Evolutionary conservation across 92 coral and sea anemone species (phyloP), one percentile per base, ranked within the genome.

Genomic region (Epizoanthus scotinus): DNA sequence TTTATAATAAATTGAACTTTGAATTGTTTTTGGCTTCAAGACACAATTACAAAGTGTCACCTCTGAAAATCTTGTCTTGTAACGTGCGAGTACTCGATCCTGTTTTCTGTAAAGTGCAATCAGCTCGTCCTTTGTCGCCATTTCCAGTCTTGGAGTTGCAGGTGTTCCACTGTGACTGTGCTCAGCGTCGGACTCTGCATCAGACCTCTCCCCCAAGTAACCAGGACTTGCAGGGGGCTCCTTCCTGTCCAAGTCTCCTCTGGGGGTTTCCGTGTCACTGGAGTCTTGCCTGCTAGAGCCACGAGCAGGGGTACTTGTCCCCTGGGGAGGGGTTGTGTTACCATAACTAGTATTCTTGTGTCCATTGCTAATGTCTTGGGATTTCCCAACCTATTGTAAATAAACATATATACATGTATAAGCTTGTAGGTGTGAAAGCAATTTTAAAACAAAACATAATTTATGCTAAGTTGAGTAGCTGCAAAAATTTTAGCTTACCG

Each of bases 31-130:
- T 47, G 17, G 52, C 52, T 0, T 47, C 52, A 47, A 47, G 52
- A 47, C 27, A 10, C 27, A 60, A 20, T 21, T 19, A 15, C n/a
- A 28, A 17, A 19, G 18, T 66, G 31, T 77, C 40, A 92, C 97
- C 97, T 92, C 97, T 40, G 97, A 92, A 85, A 95, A 95, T 81
- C 97, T 90, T 9, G 94, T 89, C 84, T 95, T 95, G 83, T 95
- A 95, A 26, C 98, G 90, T 8, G 94, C 63, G 70, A 95, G 82
- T 19, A 89, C 91, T 66, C 93, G 87, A 55, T 93, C 98, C 83
- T 95, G 98, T 54, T 95, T 95, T 72, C 82, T 95, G 56, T 85
- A 91, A 85, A 93, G 64, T 21, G 86, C 74, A 42, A 95, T 73
- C n/a, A 95, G 31, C 58, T 95, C 98, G 13, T 95, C 98, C 78